phyloP scores from a whole-genome alignment of 2,888 invertebrate genomes.

The Penaeus monodon region DNA sequence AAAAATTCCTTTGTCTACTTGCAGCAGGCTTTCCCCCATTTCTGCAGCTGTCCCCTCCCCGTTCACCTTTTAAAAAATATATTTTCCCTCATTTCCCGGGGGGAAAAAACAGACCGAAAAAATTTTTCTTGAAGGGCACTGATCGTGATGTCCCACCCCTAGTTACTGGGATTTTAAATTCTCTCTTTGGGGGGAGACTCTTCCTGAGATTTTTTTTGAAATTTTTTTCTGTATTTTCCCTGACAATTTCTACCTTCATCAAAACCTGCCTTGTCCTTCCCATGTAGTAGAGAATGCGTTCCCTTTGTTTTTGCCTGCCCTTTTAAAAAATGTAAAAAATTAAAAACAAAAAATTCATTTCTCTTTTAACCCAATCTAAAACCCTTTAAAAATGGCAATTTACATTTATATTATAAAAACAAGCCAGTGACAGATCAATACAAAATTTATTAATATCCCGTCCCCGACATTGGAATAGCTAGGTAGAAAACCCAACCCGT shows the following conservation, averaged over 20 bases:
- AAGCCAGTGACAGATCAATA: too few species aligned
- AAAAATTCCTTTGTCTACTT: not conserved
- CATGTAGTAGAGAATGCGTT: not conserved
- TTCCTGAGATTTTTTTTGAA: not conserved
- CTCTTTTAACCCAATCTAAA: not conserved
- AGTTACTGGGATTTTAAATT: not conserved
- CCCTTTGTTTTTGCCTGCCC: not conserved
- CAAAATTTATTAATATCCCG: too few species aligned
- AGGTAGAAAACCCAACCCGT: too few species aligned
- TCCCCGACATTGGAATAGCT: too few species aligned
- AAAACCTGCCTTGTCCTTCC: not conserved
- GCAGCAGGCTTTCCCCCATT: not conserved
- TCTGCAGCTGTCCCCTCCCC: not conserved
- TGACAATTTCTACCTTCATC: not conserved
- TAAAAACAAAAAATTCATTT: not conserved
- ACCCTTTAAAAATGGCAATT: too few species aligned
- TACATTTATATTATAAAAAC: too few species aligned
- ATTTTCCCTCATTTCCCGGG: conserved; percentile 1
- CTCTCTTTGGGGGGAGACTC: not conserved
- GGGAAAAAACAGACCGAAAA: not conserved
- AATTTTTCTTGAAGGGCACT: not conserved
- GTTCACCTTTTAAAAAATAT: not conserved
- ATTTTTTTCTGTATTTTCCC: too few species aligned
- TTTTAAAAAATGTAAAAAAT: not conserved
- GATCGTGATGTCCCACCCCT: not conserved